Evolutionary conservation across 2,113 vertebrate genomes (phyloP), one percentile per base, ranked within the genome.

Genomic region (Pluvialis apricaria): DNA sequence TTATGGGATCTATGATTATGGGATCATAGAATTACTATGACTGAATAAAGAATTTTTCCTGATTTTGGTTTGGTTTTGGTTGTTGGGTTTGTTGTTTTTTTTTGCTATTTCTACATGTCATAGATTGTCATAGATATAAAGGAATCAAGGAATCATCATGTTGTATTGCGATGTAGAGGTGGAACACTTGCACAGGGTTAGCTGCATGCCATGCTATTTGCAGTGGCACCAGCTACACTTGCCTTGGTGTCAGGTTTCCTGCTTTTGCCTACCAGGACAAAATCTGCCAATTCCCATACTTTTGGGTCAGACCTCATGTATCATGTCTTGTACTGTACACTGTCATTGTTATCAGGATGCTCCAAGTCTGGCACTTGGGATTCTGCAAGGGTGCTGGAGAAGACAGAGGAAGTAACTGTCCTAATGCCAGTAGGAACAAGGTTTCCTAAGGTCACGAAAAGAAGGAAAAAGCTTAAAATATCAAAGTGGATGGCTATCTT

Each of bases 291-390:
- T 42, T 79, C 17, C 47, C n/a, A 15, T 14, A n/a, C 17, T 82
- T 72, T 44, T 15, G 22, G 6, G 14, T 49, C 17, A 38, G 47
- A 73, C 11, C 10, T 61, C 10, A 1, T 15, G 32, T n/a, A 42
- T 15, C 0, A 0, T 22, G 11, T 83, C 54, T 73, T 62, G 19
- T 31, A 8, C 19, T 44, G 18, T 21, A 47, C 32, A 29, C 25
- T 11, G 26, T 36, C 1, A 0, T 38, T 12, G 29, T 36, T 90
- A 40, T n/a, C 11, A 5, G 32, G 21, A 9, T 22, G 42, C 31
- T 42, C 44, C 0, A 0, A 13, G 14, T 51, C 62, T 90, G 44
- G 34, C 21, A 71, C 5, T 10, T 45, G 44, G 19, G 57, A 40
- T 51, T 64, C n/a, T 15, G 4, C 22, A 68, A 64, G 38, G 61